phyloP scores from a whole-genome alignment of 2,113 vertebrate genomes.

The Probosciger aterrimus region DNA sequence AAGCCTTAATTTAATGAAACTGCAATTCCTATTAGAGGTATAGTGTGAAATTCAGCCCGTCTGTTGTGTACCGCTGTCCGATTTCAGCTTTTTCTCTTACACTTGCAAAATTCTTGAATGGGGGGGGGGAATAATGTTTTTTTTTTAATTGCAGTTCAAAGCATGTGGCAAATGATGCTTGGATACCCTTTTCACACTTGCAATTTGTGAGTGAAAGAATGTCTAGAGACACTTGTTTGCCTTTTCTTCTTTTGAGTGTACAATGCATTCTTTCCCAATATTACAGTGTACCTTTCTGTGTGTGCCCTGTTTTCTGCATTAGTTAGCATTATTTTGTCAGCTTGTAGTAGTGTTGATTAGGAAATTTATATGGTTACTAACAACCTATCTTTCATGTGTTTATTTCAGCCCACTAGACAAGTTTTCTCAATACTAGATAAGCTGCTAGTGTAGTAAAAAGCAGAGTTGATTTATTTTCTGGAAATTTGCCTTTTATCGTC shows the following conservation, averaged over 20 bases:
- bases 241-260: accelerated
- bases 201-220: constrained; percentile 22
- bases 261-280: not conserved
- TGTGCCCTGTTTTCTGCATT: not conserved
- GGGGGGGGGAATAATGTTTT: not conserved
- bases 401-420: not conserved
- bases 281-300: not conserved
- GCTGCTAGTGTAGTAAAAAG: not conserved
- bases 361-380: not conserved
- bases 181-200: not conserved
- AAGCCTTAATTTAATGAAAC: not conserved
- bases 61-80: not conserved
- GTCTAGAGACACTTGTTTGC: not conserved
- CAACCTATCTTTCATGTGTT: constrained; percentile 5
- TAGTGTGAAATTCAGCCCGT: constrained; percentile 10
- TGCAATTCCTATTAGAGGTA: constrained; percentile 10
- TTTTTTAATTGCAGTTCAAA: not conserved
- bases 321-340: constrained; percentile 25
- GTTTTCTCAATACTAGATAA: not conserved
- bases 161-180: not conserved
- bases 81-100: constrained; percentile 46
- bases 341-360: not conserved
- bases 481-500: not conserved
- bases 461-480: not conserved
- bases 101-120: constrained; percentile 8